Conservation (phyloP, 2,888 invertebrate genomes). For the Plutella xylostella region DNA sequence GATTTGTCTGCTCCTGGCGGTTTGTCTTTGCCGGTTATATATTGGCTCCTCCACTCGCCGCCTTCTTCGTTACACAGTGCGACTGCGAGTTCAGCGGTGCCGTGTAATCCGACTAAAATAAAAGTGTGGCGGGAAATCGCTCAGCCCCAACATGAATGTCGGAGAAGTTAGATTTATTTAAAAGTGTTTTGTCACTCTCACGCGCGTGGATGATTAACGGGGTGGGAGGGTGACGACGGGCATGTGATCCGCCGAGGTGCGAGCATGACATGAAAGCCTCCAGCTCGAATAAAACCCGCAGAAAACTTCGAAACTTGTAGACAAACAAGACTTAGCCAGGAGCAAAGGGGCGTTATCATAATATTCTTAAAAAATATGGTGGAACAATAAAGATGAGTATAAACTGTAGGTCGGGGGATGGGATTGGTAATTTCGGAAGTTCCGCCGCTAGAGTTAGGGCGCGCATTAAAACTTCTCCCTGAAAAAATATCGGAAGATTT, state of each 20-base stretch:
- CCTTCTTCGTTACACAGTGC: neutral
- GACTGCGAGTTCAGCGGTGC: no score
- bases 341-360: slow-evolving; percentile 20
- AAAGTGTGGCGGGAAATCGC: no score
- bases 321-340: slow-evolving; percentile 32
- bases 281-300: no score
- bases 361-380: slow-evolving; percentile 24
- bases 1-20: no score
- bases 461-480: slow-evolving; percentile 28
- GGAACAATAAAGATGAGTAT: slow-evolving; percentile 35
- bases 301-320: no score
- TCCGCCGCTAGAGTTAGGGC: slow-evolving; percentile 18
- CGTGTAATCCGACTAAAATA: no score
- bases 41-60: neutral
- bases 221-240: no score
- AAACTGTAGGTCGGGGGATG: slow-evolving; percentile 23
- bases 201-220: no score
- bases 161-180: neutral
- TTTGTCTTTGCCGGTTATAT: neutral
- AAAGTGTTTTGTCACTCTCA: neutral
- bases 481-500: slow-evolving; percentile 14
- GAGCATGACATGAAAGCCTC: no score
- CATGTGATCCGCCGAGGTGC: no score
- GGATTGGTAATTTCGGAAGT: slow-evolving; percentile 29
- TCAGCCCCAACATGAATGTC: neutral